Conservation (phyloP, 2,797 vertebrate genomes). For the Neosalanx taihuensis region DNA sequence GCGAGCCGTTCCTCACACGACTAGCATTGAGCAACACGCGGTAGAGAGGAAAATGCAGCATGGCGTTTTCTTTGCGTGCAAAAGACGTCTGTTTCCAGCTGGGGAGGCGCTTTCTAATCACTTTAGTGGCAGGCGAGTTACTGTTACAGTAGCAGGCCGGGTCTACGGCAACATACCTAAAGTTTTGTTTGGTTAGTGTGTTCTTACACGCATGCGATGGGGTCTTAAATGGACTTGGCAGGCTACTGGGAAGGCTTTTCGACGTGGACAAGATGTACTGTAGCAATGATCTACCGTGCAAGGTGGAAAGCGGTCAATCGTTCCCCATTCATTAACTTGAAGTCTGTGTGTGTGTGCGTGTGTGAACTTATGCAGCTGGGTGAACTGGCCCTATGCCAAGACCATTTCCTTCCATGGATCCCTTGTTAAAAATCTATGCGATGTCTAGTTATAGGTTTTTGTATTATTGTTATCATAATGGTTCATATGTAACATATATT, state of each 20-base stretch:
- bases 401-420: constrained; percentile 35
- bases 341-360: constrained; percentile 26
- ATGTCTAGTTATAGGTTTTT: constrained; percentile 48
- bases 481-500: constrained; percentile 53
- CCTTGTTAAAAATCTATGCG: constrained; percentile 24
- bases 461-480: constrained; percentile 43
- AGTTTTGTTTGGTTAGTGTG: neutral
- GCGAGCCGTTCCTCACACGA: too few species aligned
- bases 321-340: neutral
- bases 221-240: neutral
- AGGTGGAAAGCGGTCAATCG: neutral
- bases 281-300: neutral
- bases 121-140: neutral
- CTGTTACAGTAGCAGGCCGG: neutral
- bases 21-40: too few species aligned
- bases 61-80: too few species aligned
- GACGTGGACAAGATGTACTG: neutral
- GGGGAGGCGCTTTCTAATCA: too few species aligned
- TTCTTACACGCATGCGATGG: neutral
- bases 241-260: neutral
- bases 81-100: too few species aligned
- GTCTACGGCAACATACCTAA: neutral
- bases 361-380: constrained; percentile 20
- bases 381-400: constrained; percentile 31
- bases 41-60: too few species aligned